A percentile compares a stretch with the other conserved stretches of the same genome.
Conservation (phyloP, 2,113 vertebrate species). For the Psammodynastes pulverulentus region DNA sequence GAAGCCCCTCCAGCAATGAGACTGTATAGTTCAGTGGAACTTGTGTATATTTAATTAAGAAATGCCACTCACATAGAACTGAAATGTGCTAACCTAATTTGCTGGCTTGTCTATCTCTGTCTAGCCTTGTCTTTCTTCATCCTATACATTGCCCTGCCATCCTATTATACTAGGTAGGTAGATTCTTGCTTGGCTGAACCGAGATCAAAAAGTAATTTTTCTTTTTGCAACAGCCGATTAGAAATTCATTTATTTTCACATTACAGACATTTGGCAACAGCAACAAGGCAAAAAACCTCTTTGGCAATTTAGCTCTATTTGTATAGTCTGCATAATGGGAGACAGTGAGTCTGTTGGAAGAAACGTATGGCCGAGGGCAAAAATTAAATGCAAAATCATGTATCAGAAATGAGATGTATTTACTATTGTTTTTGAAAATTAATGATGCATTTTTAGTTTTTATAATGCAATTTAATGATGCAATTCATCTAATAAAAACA, state of each 20-base stretch:
- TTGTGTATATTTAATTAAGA: slow-evolving; percentile 57
- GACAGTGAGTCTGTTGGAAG: slow-evolving; percentile 75
- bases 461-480: slow-evolving; percentile 99
- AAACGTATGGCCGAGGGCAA: slow-evolving; percentile 83
- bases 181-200: slow-evolving; percentile 79
- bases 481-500: slow-evolving; percentile 97
- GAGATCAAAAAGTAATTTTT: slow-evolving; percentile 84
- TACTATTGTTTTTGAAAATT: slow-evolving; percentile 98
- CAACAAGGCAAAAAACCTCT: slow-evolving; percentile 63
- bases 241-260: slow-evolving; percentile 85
- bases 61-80: slow-evolving; percentile 53
- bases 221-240: slow-evolving; percentile 85
- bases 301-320: slow-evolving; percentile 84
- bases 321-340: slow-evolving; percentile 90
- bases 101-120: slow-evolving; percentile 15
- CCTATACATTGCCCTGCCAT: slow-evolving; percentile 31
- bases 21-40: neutral
- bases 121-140: slow-evolving; percentile 56
- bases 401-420: slow-evolving; percentile 90
- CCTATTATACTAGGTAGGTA: slow-evolving; percentile 69
- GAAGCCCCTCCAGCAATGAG: slow-evolving; percentile 39
- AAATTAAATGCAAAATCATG: slow-evolving; percentile 86
- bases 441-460: slow-evolving; percentile 99
- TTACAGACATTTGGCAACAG: slow-evolving; percentile 73
- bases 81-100: slow-evolving; percentile 45